Evolutionary conservation across 2,113 vertebrate species (phyloP).

Genomic region (Boleophthalmus pectinirostris): DNA sequence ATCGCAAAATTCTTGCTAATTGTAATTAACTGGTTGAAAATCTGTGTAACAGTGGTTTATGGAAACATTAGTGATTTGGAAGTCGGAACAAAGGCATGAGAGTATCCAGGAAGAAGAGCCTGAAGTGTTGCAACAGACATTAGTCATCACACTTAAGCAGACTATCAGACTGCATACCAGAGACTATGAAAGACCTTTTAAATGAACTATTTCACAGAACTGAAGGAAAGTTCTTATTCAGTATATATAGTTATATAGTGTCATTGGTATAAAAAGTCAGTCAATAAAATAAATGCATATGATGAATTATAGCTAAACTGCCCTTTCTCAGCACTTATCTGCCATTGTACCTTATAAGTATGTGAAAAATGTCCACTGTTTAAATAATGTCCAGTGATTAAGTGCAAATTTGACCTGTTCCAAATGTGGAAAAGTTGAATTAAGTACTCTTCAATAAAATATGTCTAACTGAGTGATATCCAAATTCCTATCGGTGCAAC

Average conservation of each 20-base stretch:
- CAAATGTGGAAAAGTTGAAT: conserved; percentile 62
- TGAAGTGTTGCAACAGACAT: conserved; percentile 27
- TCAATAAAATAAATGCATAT: conserved; percentile 34
- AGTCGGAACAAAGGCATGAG: not conserved
- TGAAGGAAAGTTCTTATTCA: not conserved
- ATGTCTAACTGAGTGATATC: conserved; percentile 57
- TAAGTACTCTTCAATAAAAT: conserved; percentile 59
- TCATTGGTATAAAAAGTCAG: conserved; percentile 48
- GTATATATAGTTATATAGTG: conserved; percentile 21
- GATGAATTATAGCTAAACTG: conserved; percentile 41
- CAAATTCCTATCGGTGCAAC: conserved; percentile 45
- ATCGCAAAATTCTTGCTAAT: not conserved
- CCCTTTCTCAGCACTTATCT: conserved; percentile 49
- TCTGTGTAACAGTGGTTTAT: not conserved
- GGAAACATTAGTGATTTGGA: not conserved
- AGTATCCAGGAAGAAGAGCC: not conserved
- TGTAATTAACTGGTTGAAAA: not conserved
- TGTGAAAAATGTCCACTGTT: conserved; percentile 61
- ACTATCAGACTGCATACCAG: conserved; percentile 43
- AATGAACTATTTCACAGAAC: conserved; percentile 1
- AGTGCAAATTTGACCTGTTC: conserved; percentile 60
- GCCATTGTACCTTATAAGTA: conserved; percentile 45
- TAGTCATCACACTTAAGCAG: conserved; percentile 31
- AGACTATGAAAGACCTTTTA: conserved; percentile 38
- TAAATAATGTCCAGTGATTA: conserved; percentile 63